Evolutionary conservation across 2,113 vertebrate species (phyloP).

Genomic region (Podiceps cristatus): DNA sequence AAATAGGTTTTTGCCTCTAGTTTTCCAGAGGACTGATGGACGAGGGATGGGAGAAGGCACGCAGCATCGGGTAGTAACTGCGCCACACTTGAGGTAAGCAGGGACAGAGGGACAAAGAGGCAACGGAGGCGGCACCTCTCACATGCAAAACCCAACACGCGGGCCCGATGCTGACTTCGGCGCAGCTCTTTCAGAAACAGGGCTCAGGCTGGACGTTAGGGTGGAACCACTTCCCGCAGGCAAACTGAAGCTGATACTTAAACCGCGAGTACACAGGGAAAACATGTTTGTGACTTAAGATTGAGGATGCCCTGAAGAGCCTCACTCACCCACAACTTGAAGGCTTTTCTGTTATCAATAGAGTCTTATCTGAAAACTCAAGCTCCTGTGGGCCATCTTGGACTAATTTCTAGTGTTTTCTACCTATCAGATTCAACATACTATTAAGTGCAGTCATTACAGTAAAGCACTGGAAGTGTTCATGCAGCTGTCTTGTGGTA

Average conservation of each 20-base stretch:
- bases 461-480: background rate
- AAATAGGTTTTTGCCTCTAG: background rate
- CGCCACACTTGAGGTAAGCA: background rate
- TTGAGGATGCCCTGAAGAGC: background rate
- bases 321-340: background rate
- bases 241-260: background rate
- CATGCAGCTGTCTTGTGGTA: background rate
- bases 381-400: background rate
- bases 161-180: background rate
- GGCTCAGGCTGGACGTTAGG: accelerated
- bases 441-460: background rate
- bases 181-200: background rate
- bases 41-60: background rate
- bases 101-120: too few species aligned
- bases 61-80: background rate
- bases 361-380: background rate
- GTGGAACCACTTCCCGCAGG: background rate
- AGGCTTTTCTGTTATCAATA: background rate
- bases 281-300: background rate
- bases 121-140: background rate
- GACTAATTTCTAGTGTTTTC: background rate
- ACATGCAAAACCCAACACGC: background rate
- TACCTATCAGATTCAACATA: background rate
- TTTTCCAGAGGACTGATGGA: background rate
- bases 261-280: background rate